phyloP scores from a whole-genome alignment of 2,888 invertebrate species.

The Sepioteuthis lessoniana region DNA sequence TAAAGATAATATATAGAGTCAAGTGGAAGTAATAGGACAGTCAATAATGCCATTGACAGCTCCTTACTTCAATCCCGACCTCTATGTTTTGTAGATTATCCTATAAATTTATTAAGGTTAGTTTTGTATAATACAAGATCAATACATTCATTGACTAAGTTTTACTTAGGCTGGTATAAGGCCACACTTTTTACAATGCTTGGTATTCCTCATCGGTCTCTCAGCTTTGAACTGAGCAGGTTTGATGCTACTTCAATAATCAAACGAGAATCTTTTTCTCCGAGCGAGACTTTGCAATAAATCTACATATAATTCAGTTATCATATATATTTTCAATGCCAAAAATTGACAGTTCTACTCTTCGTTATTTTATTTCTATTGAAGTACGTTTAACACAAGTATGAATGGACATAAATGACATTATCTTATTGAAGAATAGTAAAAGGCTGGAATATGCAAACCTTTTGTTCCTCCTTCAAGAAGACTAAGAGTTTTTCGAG shows the following conservation, averaged over 20 bases:
- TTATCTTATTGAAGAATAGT: neutral
- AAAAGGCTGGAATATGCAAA: neutral
- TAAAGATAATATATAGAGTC: too few relatives aligned
- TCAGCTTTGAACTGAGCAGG: neutral
- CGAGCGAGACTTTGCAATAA: neutral
- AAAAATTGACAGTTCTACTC: neutral
- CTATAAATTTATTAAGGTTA: too few relatives aligned
- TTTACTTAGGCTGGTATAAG: too few relatives aligned
- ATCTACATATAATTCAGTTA: neutral
- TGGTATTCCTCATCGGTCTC: neutral
- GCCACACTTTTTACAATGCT: too few relatives aligned
- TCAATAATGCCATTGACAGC: too few relatives aligned
- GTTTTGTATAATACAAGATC: too few relatives aligned
- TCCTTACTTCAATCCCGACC: too few relatives aligned
- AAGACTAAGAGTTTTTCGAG: neutral
- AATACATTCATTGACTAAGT: too few relatives aligned
- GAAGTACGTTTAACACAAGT: neutral
- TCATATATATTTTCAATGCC: too few relatives aligned
- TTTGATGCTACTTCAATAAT: neutral
- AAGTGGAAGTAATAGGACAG: too few relatives aligned
- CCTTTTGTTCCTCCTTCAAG: slow-evolving; percentile 4
- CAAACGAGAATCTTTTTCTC: neutral
- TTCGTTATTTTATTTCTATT: neutral
- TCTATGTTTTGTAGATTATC: too few relatives aligned
- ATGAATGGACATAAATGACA: neutral